Evolutionary conservation across 1,140 invertebrate species (phyloP), one percentile per base, ranked within the genome.

Genomic region (Ridgeia piscesae): DNA sequence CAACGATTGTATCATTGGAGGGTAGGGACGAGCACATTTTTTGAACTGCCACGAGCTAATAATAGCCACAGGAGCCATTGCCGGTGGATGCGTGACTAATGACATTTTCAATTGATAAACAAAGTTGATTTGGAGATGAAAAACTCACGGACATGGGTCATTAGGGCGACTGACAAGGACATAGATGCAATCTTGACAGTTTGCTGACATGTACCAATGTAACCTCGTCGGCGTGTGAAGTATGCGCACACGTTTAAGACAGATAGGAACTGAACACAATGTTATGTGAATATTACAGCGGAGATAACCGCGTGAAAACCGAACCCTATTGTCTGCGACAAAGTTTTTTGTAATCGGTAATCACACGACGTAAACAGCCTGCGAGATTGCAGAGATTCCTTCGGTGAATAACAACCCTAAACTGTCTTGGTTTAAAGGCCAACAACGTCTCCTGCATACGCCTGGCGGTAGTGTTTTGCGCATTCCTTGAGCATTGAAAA

Each of bases 81-180:
- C 11, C 58, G 27, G 17, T 21, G 58, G 27, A 31, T 77, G 58
- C 58, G 27, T 77, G 58, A 77, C 58, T 77, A 77, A 77, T 77
- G 58, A 77, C 27, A 77, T 77, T 77, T 77, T 31, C 58, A 17
- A 77, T 77, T 77, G 58, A 77, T 77, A 77, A 77, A 77, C 58
- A 77, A 77, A 77, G 58, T 77, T 77, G 58, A 77, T 77, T 77
- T 77, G 17, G 58, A 77, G 58, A 77, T 77, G 58, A 77, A 77
- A 77, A 77, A 77, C 58, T 77, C 58, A 21, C 58, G 27, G 58
- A 4, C 58, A 77, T 77, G 58, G 58, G 27, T 77, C 58, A 77
- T 77, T 77, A 77, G 27, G 58, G 14, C 27, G 27, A 77, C 58
- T 77, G 2, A 77, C 58, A 77, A 31, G 58, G 27, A 31, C 27